phyloP scores from a whole-genome alignment of 2,113 vertebrate genomes.

The Perca fluviatilis region DNA sequence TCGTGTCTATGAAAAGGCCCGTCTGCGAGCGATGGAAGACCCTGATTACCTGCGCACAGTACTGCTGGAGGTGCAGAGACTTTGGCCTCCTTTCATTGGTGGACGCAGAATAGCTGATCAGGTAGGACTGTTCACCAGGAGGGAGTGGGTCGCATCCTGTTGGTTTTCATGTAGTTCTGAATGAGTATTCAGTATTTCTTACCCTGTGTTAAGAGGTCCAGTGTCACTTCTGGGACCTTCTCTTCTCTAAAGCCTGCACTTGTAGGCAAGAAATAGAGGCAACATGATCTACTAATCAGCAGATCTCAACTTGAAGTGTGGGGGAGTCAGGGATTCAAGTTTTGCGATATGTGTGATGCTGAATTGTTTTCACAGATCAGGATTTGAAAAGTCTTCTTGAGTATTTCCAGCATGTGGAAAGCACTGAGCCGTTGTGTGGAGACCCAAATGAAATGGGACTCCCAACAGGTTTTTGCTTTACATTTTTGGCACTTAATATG shows the following conservation, averaged over 20 bases:
- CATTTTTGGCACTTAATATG: not conserved
- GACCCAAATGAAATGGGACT: not conserved
- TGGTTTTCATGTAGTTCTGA: not conserved
- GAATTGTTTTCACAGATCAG: not conserved
- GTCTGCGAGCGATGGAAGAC: conserved; percentile 46
- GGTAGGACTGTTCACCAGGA: conserved; percentile 44
- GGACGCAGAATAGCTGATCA: conserved; percentile 72
- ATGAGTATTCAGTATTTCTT: not conserved
- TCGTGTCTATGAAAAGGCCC: conserved; percentile 35
- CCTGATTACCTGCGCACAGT: conserved; percentile 66
- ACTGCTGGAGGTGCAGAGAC: conserved; percentile 75
- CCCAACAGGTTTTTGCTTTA: not conserved
- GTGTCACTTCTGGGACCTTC: not conserved
- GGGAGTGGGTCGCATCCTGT: too few relatives aligned
- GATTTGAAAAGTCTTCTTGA: not conserved
- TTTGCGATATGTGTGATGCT: not conserved
- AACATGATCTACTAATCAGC: too few relatives aligned
- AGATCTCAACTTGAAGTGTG: not conserved
- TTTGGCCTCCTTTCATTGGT: conserved; percentile 80
- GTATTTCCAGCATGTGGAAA: not conserved
- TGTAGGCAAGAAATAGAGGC: too few relatives aligned
- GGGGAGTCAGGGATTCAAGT: not conserved
- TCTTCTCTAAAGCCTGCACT: not conserved
- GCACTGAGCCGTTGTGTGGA: not conserved
- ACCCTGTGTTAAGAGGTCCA: not conserved